These are phyloP conservation scores for Dicyrtoma fusca DNA, from an alignment of 2,888 invertebrate genomes.

Conservation along the genomic window DNA sequence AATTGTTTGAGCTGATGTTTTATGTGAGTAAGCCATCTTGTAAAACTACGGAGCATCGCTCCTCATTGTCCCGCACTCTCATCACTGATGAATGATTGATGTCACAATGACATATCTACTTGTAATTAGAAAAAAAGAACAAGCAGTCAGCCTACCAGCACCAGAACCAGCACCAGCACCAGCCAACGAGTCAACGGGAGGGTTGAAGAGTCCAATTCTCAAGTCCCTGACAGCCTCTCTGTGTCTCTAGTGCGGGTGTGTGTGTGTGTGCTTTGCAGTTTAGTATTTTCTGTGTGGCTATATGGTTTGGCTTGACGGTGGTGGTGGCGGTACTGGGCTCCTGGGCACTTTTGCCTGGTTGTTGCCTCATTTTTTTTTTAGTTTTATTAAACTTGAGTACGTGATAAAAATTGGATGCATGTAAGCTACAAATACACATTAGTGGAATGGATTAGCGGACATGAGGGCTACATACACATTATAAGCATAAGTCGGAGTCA, in stretches of 20 bases:
- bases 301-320: not conserved
- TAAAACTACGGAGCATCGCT: not conserved
- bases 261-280: not conserved
- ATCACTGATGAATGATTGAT: conserved; percentile 35
- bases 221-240: not conserved
- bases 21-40: too few relatives aligned
- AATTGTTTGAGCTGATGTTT: too few relatives aligned
- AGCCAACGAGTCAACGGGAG: not conserved
- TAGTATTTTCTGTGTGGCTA: too few relatives aligned
- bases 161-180: too few relatives aligned
- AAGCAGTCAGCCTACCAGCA: too few relatives aligned
- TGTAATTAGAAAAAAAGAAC: conserved; percentile 40
- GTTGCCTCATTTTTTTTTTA: too few relatives aligned
- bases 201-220: not conserved
- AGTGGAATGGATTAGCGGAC: not conserved
- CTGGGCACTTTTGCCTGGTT: too few relatives aligned
- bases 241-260: conserved; percentile 11
- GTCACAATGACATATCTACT: conserved; percentile 41
- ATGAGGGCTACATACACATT: not conserved
- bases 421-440: too few relatives aligned
- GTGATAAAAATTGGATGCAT: too few relatives aligned
- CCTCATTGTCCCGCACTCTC: conserved; percentile 4
- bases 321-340: not conserved
- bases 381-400: too few relatives aligned
- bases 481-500: not conserved